These are phyloP conservation scores for Anas acuta DNA, from an alignment of 2,797 vertebrate genomes.

Conservation along the genomic window DNA sequence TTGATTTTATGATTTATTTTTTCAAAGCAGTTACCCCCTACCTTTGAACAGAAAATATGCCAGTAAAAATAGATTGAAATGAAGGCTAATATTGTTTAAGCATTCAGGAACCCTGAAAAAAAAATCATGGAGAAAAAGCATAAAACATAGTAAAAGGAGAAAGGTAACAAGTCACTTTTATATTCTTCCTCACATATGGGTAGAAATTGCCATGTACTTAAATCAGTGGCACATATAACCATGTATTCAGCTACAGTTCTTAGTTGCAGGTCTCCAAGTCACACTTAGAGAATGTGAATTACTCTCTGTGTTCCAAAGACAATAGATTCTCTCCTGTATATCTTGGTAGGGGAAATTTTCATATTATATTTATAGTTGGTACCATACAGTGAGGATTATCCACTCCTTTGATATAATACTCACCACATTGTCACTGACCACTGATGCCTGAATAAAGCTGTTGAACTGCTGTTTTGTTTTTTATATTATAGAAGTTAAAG, in stretches of 20 bases:
- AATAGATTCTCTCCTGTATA: background rate
- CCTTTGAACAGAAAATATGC: background rate
- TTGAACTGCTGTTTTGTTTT: background rate
- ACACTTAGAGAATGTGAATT: background rate
- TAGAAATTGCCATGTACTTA: background rate
- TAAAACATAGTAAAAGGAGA: background rate
- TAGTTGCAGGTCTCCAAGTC: background rate
- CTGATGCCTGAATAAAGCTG: background rate
- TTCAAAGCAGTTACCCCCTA: background rate
- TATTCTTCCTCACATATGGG: background rate
- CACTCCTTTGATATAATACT: background rate
- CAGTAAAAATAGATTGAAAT: conserved; percentile 21
- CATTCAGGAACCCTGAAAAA: background rate
- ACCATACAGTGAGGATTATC: background rate
- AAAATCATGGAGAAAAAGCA: background rate
- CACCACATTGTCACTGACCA: background rate
- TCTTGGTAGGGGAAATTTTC: background rate
- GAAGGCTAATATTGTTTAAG: background rate
- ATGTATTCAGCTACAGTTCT: too few relatives aligned
- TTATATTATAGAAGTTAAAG: background rate
- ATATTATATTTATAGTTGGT: background rate
- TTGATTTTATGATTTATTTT: background rate
- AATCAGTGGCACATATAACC: too few relatives aligned
- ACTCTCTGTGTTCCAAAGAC: background rate
- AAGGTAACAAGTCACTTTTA: background rate